phyloP scores from a whole-genome alignment of 2,113 vertebrate genomes.

The Misgurnus mizolepis region DNA sequence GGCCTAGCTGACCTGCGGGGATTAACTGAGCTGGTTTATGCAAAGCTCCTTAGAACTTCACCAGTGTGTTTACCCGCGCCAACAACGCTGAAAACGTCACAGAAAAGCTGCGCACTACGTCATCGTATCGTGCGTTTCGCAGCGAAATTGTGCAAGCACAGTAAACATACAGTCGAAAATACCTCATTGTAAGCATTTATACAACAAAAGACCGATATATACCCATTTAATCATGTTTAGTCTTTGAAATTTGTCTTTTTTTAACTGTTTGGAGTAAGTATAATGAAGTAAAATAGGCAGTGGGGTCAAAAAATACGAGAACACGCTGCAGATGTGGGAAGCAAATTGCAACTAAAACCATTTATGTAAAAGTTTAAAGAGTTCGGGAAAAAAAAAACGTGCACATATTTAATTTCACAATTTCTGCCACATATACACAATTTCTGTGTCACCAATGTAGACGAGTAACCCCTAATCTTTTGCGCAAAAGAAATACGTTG shows the following conservation, averaged over 20 bases:
- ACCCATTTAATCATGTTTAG: too few relatives aligned
- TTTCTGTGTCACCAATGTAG: too few relatives aligned
- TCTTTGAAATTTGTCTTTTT: too few relatives aligned
- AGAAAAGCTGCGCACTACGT: constrained; percentile 48
- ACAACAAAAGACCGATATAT: not conserved
- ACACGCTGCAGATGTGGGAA: too few relatives aligned
- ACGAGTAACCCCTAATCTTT: too few relatives aligned
- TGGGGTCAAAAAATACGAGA: not conserved
- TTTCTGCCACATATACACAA: too few relatives aligned
- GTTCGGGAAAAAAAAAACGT: too few relatives aligned
- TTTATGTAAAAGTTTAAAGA: too few relatives aligned
- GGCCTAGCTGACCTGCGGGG: constrained; percentile 15
- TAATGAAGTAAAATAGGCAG: not conserved
- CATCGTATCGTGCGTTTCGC: not conserved
- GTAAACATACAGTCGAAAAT: not conserved
- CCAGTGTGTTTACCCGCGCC: constrained; percentile 36
- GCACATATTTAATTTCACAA: too few relatives aligned
- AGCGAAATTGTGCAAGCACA: not conserved
- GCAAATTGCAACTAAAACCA: too few relatives aligned
- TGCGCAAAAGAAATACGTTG: too few relatives aligned
- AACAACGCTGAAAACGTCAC: constrained; percentile 47
- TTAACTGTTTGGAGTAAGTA: too few relatives aligned
- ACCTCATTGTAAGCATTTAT: not conserved
- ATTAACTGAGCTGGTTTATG: constrained; percentile 43
- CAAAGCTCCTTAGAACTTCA: constrained; percentile 47